Base-by-base conservation (phyloP, 2,888 invertebrate species). In the Cremastinae sp. region DNA sequence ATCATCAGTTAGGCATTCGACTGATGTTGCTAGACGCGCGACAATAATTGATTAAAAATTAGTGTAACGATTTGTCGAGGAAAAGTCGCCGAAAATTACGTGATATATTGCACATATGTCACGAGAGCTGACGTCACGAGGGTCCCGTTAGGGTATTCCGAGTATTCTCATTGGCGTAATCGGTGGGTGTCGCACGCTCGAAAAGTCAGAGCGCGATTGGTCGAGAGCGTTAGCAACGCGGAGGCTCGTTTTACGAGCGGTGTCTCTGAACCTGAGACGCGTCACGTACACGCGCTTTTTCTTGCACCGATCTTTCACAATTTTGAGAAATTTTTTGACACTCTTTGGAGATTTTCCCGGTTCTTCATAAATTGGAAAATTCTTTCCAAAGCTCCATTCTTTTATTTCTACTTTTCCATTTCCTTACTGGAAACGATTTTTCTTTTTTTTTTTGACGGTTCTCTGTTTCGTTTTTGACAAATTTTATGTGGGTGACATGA, bases 201-300 rank as follows among this genome's bases (percentile, higher is more conserved):
- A 28, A 34, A 14, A 14, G 49, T 20, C 5, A 10, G 8, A 8
- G 18, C 36, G 49, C 70, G 53, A 70, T 70, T 70, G 34, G 70
- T 18, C 38, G 51, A 61, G 53, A 8, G 18, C 8, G 7, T 16
- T 59, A 14, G 3, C 2, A 7, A 34, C 45, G 51, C 61, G 61
- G 70, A 61, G 70, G 70, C 70, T 62, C 49, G 62, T n/a, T 43
- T 49, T 47, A n/a, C 14, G 47, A 18, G 49, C 18, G 18, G n/a
- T 18, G 20, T 45, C 41, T 66, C 43, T 54, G 41, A 66, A 66
- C 65, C 54, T 66, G 66, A 22, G 18, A 10, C 5, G 16, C 54
- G 45, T 66, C 66, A 54, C 66, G 66, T n/a, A 5, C 7, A 20
- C n/a, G 14, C 12, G n/a, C 2, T 3, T 28, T 28, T 28, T 28